Base-by-base conservation (phyloP, 2,888 invertebrate species). In the Monopis laevigella region DNA sequence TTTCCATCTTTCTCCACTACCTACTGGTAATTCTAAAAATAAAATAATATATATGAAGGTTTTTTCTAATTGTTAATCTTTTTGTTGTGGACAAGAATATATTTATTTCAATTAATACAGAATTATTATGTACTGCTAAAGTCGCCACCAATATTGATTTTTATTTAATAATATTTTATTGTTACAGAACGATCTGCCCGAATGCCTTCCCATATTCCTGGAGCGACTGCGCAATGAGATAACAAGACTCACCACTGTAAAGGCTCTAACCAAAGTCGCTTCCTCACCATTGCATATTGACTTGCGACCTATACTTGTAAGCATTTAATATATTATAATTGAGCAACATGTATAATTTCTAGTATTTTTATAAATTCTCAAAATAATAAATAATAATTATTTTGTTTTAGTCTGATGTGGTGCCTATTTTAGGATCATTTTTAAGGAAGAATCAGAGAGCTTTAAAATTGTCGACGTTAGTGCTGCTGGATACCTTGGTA, bases 191-290 rank as follows among this genome's bases (percentile, higher is more conserved):
- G 94, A 97, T 65, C 81, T 98, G 42, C 86, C 85, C 1, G 85
- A 87, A 3, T 98, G 97, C 65, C 82, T 99, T 47, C 97, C 98
- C 5, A 91, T 99, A 59, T 95, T 99, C 65, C 78, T 98, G 65
- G 98, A 98, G 62, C 87, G 98, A 52, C 78, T 99, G 41, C 89
- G 91, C 49, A 98, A 99, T 65, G 99, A 99, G 81, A 98, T 98
- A 40, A 99, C 99, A 1, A 86, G 98, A 16, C 82, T 98, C 24
- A 97, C 97, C 3, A 94, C 98, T 2, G 97, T 99, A 0, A 98
- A 97, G 65, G 96, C 98, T 6, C 78, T 98, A 8, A 96, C 94
- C 4, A 93, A 95, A 82, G 92, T 98, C 41, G 96, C 97, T 17
- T 90, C 92, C 1, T 96, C 95, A 1, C 93, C 95, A 0, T 71